Percentiles rank a stretch among this genome's conserved stretches.
These are phyloP conservation scores for Amphiprion clarkii DNA, from an alignment of 2,797 vertebrate genomes.

Conservation along the genomic window DNA sequence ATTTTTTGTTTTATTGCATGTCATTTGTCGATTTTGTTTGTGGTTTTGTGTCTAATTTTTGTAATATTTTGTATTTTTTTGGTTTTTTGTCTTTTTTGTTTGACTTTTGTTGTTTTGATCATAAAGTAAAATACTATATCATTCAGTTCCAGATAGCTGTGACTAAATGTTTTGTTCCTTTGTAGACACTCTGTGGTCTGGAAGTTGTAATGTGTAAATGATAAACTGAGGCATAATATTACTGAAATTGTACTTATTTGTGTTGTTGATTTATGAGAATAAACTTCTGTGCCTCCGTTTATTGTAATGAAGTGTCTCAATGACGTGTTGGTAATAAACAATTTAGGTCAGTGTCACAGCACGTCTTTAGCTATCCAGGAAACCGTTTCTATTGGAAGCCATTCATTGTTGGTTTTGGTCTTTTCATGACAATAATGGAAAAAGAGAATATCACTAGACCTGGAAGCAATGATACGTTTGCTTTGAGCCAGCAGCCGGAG, in stretches of 20 bases:
- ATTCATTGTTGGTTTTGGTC: not conserved
- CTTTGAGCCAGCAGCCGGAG: conserved; percentile 24
- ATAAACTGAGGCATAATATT: too few species aligned
- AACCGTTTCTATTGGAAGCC: not conserved
- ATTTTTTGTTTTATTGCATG: too few species aligned
- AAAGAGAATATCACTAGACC: not conserved
- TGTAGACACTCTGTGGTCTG: too few species aligned
- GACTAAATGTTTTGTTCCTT: too few species aligned
- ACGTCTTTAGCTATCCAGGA: not conserved
- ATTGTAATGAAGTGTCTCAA: not conserved
- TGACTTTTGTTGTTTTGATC: too few species aligned
- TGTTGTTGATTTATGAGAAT: not conserved
- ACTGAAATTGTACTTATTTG: not conserved
- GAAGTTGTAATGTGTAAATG: too few species aligned
- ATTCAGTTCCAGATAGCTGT: too few species aligned
- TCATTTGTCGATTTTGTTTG: too few species aligned
- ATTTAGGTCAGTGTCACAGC: not conserved
- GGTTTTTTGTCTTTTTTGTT: too few species aligned
- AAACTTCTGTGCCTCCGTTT: not conserved
- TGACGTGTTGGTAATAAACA: not conserved
- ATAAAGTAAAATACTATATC: too few species aligned
- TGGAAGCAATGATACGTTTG: not conserved
- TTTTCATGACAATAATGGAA: conserved; percentile 8
- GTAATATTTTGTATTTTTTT: too few species aligned
- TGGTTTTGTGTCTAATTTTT: too few species aligned